Percentiles rank a stretch among this genome's conserved stretches.
phyloP scores from a whole-genome alignment of 2,113 vertebrate genomes.

The Sus scrofa region T2T-Sscrofa CM000828.6:75826001-75826500 shows the following conservation, averaged over 20 bases:
- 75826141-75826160: not conserved
- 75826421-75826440: not conserved
- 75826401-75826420: not conserved
- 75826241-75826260: constrained; percentile 87
- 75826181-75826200: not conserved
- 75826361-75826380: rapidly evolving
- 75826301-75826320: constrained; percentile 86
- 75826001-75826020: not conserved
- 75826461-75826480: not conserved
- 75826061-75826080: not conserved
- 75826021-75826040: not conserved
- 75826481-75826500: not conserved
- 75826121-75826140: too few species aligned
- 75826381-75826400: too few species aligned
- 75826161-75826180: not conserved
- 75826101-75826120: not conserved
- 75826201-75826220: constrained; percentile 58
- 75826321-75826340: constrained; percentile 81
- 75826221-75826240: constrained; percentile 84
- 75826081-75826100: not conserved
- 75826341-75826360: rapidly evolving
- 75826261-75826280: constrained; percentile 81
- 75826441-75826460: not conserved
- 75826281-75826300: constrained; percentile 81
- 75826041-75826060: not conserved